These are phyloP conservation scores for Daboia siamensis DNA, from an alignment of 2,113 vertebrate species.

Conservation along the genomic window DNA sequence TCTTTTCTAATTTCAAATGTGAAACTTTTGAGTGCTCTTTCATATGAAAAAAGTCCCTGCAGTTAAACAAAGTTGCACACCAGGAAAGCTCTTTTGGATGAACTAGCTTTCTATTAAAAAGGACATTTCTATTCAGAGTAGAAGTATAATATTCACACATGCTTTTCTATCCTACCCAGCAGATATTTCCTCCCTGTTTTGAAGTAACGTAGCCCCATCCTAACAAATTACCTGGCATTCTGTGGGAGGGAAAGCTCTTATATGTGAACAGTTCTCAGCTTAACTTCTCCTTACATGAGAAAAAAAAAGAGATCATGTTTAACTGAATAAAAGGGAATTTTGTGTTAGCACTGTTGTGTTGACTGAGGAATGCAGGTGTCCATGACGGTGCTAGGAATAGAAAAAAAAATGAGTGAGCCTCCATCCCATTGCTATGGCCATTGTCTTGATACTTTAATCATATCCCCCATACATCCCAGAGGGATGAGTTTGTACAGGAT, in stretches of 20 bases:
- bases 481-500: not conserved
- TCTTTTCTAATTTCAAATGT: not conserved
- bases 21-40: not conserved
- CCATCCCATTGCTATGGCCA: not conserved
- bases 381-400: not conserved
- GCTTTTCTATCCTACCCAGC: not conserved
- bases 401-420: not conserved
- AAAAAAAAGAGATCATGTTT: not conserved
- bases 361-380: not conserved
- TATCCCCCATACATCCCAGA: not conserved
- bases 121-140: not conserved
- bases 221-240: not conserved
- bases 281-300: not conserved
- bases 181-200: not conserved
- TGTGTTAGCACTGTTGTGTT: not conserved
- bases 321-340: not conserved
- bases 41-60: not conserved
- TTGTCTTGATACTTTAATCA: not conserved
- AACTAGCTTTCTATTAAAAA: not conserved
- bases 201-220: not conserved
- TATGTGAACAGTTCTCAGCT: not conserved
- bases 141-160: not conserved
- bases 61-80: not conserved
- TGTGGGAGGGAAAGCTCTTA: not conserved
- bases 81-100: not conserved